These are phyloP conservation scores for Mythimna ferrago DNA, from an alignment of 2,888 invertebrate genomes.

Conservation along the genomic window DNA sequence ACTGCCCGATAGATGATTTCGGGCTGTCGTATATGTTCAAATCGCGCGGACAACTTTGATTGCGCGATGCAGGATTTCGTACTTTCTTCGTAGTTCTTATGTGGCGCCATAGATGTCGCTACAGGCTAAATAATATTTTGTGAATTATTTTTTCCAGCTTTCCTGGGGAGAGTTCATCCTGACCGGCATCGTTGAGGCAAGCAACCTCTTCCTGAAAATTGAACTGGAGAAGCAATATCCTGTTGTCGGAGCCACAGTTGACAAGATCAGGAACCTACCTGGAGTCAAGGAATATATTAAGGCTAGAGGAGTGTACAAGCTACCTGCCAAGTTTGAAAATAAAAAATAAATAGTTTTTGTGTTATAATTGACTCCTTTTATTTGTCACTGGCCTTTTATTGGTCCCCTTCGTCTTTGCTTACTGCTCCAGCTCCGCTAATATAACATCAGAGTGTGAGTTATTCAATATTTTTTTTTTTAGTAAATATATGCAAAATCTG, in stretches of 20 bases:
- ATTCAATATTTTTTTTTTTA: too few species aligned
- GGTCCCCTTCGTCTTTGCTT: too few species aligned
- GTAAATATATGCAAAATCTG: too few species aligned
- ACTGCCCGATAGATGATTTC: too few species aligned
- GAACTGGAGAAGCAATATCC: slow-evolving; percentile 42
- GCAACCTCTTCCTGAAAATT: slow-evolving; percentile 36
- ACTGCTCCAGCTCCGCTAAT: too few species aligned
- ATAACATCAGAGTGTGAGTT: too few species aligned
- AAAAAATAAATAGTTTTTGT: slow-evolving; percentile 27
- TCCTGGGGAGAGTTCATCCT: slow-evolving; percentile 40
- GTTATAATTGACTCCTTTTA: neutral
- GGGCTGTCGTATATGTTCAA: too few species aligned
- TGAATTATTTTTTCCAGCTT: slow-evolving; percentile 10
- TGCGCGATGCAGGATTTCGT: too few species aligned
- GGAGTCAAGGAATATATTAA: slow-evolving; percentile 40
- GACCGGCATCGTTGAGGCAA: slow-evolving; percentile 28
- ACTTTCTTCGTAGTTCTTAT: too few species aligned
- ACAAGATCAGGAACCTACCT: slow-evolving; percentile 44
- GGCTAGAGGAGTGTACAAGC: slow-evolving; percentile 23
- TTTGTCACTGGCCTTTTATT: neutral
- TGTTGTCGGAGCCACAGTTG: slow-evolving; percentile 10
- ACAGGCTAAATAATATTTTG: neutral
- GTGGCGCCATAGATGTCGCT: too few species aligned
- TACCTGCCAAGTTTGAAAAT: slow-evolving; percentile 26
- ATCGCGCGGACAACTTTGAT: too few species aligned